Percentiles rank a stretch among this genome's conserved stretches.
Evolutionary conservation across 1,140 invertebrate genomes (phyloP).

Genomic region (Eriocheir sinensis): DNA sequence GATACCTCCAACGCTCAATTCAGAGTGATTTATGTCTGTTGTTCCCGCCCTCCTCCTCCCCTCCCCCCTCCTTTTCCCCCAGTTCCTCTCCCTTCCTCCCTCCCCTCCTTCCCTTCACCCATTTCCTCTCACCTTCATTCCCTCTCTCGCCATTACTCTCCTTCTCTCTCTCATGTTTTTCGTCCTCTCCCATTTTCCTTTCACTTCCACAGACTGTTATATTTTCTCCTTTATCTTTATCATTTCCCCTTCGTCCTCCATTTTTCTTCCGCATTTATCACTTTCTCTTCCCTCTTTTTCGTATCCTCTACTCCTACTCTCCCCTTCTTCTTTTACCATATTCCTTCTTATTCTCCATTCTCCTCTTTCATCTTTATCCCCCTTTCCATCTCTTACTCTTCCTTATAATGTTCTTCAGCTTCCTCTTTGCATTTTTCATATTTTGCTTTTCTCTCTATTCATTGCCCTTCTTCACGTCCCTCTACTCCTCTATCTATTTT

Average conservation of each 20-base stretch:
- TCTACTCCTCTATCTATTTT: no score
- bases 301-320: background rate
- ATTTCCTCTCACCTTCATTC: background rate
- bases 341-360: background rate
- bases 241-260: no score
- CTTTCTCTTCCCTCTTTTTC: background rate
- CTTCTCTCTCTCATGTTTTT: background rate
- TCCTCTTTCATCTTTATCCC: background rate
- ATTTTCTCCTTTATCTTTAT: background rate
- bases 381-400: no score
- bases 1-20: background rate
- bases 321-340: background rate
- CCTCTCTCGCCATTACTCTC: background rate
- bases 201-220: no score
- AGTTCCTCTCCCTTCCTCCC: background rate
- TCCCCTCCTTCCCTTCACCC: background rate
- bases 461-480: no score
- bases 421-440: no score
- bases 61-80: background rate
- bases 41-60: background rate
- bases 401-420: no score
- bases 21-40: background rate
- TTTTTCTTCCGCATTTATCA: background rate
- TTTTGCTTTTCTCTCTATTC: no score
- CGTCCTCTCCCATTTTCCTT: no score